Percentiles rank a stretch among this genome's conserved stretches.
These are phyloP conservation scores for Mesembrinibis cayennensis DNA, from an alignment of 2,113 vertebrate species.

Conservation along the genomic window DNA sequence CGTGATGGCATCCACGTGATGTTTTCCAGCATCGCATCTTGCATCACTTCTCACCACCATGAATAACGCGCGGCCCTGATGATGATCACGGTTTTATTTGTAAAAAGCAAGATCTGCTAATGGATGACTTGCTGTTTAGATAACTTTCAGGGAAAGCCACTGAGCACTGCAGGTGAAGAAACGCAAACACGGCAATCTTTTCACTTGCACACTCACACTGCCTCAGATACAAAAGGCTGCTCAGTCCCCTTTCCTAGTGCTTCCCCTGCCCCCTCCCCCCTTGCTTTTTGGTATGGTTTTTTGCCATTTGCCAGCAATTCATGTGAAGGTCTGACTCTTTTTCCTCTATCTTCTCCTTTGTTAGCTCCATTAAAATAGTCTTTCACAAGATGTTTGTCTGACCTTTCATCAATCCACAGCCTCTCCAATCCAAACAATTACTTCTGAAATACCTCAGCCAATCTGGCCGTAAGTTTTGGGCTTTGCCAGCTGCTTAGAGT, in stretches of 20 bases:
- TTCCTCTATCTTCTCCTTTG: background rate
- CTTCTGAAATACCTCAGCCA: background rate
- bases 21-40: background rate
- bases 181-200: background rate
- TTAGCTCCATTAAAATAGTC: background rate
- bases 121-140: background rate
- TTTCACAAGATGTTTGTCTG: background rate
- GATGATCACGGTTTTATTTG: background rate
- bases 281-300: background rate
- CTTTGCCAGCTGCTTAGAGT: background rate
- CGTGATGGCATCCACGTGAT: background rate
- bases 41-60: no score
- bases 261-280: background rate
- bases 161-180: background rate
- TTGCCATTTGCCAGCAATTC: background rate
- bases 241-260: no score
- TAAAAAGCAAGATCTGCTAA: background rate
- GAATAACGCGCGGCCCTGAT: background rate
- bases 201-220: no score
- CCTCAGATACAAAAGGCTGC: background rate
- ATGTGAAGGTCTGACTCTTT: background rate
- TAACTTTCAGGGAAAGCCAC: background rate
- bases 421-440: background rate
- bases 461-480: background rate
- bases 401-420: background rate